These are phyloP conservation scores for Arothron firmamentum DNA, from an alignment of 2,113 vertebrate genomes.

Conservation along the genomic window DNA sequence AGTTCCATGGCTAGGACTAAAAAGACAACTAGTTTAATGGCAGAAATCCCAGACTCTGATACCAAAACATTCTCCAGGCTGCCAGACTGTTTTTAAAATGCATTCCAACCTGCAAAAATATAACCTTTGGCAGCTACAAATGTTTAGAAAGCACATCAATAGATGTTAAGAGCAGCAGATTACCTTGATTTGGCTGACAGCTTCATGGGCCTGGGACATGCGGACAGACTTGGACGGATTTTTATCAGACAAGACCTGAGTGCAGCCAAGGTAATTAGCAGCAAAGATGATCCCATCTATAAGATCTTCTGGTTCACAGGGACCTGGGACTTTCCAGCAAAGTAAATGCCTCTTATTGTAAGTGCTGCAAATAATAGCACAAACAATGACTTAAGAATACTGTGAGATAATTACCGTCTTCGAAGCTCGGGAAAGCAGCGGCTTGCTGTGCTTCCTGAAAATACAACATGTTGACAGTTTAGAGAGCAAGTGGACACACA, in stretches of 20 bases:
- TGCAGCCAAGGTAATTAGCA: conserved; percentile 97
- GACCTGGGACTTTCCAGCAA: conserved; percentile 85
- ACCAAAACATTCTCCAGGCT: not conserved
- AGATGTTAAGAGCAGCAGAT: not conserved
- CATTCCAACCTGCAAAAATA: not conserved
- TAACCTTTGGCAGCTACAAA: too few relatives aligned
- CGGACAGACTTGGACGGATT: conserved; percentile 95
- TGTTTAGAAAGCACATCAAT: not conserved
- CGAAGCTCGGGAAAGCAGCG: conserved; percentile 93
- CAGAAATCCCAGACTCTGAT: not conserved
- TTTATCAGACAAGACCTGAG: conserved; percentile 91
- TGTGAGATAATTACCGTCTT: conserved; percentile 85
- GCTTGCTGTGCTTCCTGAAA: conserved; percentile 86
- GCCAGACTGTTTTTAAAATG: not conserved
- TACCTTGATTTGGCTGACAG: conserved; percentile 95
- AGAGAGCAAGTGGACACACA: not conserved
- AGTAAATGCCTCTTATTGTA: conserved; percentile 9
- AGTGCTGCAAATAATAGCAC: not conserved
- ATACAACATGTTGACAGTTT: conserved; percentile 22
- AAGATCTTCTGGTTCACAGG: conserved; percentile 97
- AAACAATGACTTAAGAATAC: not conserved
- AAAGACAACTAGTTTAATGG: not conserved
- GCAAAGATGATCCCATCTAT: conserved; percentile 99
- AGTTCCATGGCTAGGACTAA: not conserved
- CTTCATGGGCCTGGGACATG: conserved; percentile 97